Base-by-base conservation (phyloP, 2,888 invertebrate genomes). In the Myopa testacea region DNA sequence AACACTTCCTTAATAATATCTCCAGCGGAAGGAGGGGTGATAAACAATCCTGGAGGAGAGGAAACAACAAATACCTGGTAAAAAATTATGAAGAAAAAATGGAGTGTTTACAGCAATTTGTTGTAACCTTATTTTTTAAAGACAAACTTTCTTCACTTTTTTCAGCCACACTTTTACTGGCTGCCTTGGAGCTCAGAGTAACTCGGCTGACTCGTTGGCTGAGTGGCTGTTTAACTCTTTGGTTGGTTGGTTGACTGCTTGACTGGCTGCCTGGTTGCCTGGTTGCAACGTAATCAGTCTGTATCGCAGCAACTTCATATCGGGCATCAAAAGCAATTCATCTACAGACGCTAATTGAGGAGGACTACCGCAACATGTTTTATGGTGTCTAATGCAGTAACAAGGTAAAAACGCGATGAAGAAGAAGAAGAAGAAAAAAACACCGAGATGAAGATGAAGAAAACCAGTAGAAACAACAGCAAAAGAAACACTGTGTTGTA, bases 261-360 rank as follows among this genome's bases (percentile, higher is more conserved):
- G 50, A 26, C 69, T 69, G 5, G 12, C n/a, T 8, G 50, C 10
- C 14, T 10, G 38, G 55, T 5, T 55, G 34, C 16, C 37, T 34
- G 26, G 14, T 34, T n/a, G 45, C 40, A 52, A 55, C 45, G 73
- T 73, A 73, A 74, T 74, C 74, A 58, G 75, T 69, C 69, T 50
- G 75, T 80, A 82, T 82, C 82, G 81, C 77, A 76, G 81, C 77
- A 77, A 78, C 81, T 80, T 82, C 77, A 80, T 81, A 82, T 82
- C 81, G 81, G 79, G 75, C 79, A 78, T 80, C 75, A 79, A 79
- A 81, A 80, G 79, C 81, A 81, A 83, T 82, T 81, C 82, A 82
- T 83, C 82, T 81, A 79, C 65, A 79, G 79, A 77, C 80, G 80
- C 82, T 82, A 83, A 83, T 82, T 83, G 82, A 82, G 82, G 81